Percentiles rank a stretch among this genome's conserved stretches.
Conservation (phyloP, 2,888 invertebrate species). For the Alsophila aescularia region DNA sequence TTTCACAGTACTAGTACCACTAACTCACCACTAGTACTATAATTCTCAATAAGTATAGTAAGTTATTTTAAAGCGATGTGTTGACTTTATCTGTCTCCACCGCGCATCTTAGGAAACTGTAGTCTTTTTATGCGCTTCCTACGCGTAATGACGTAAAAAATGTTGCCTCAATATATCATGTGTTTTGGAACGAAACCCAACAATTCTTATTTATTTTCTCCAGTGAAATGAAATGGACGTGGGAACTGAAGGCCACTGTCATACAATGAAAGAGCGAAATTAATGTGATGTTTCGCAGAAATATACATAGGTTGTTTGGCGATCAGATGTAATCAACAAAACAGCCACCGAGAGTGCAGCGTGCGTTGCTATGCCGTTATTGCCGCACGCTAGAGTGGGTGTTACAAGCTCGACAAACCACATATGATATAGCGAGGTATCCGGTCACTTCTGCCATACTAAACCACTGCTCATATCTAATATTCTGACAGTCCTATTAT, state of each 20-base stretch:
- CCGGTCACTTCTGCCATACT: no score
- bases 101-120: neutral
- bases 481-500: no score
- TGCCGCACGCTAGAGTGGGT: neutral
- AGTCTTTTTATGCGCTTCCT: neutral
- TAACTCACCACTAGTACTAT: no score
- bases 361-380: neutral
- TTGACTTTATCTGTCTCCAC: neutral
- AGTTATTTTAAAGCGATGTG: neutral
- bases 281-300: slow-evolving; percentile 4
- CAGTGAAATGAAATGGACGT: slow-evolving; percentile 10
- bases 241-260: neutral
- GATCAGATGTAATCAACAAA: slow-evolving; percentile 16
- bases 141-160: slow-evolving; percentile 10
- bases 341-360: slow-evolving; percentile 9
- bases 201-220: slow-evolving; percentile 13
- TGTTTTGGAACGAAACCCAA: slow-evolving; percentile 6
- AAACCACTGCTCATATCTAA: no score
- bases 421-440: neutral
- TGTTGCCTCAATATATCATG: slow-evolving; percentile 1
- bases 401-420: no score
- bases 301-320: slow-evolving; percentile 10
- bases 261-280: slow-evolving; percentile 1
- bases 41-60: slow-evolving; percentile 2
- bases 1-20: slow-evolving; percentile 11